phyloP scores from a whole-genome alignment of 2,888 invertebrate species.

The Dilophus febrilis region DNA sequence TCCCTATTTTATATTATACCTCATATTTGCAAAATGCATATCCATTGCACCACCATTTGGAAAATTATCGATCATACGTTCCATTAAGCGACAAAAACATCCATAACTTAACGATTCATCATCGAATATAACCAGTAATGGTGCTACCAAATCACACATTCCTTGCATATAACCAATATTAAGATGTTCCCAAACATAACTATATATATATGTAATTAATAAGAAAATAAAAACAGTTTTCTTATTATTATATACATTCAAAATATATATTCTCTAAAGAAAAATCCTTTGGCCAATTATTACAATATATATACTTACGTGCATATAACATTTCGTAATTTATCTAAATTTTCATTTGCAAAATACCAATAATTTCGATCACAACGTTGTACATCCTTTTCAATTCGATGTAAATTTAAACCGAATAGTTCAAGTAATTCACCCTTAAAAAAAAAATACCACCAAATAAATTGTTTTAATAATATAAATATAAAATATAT shows the following conservation, averaged over 20 bases:
- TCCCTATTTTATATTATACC: too few species aligned
- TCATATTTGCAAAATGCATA: slow-evolving; percentile 88
- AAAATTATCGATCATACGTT: slow-evolving; percentile 79
- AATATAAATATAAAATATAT: background rate
- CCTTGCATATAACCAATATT: slow-evolving; percentile 94
- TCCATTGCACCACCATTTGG: slow-evolving; percentile 91
- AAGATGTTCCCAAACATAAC: slow-evolving; percentile 93
- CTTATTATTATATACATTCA: too few species aligned
- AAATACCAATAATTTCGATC: slow-evolving; percentile 92
- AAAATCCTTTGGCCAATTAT: background rate
- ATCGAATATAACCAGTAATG: slow-evolving; percentile 77
- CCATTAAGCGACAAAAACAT: slow-evolving; percentile 82
- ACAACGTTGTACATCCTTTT: slow-evolving; percentile 91
- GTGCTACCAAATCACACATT: slow-evolving; percentile 93
- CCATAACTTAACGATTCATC: slow-evolving; percentile 85
- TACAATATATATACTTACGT: slow-evolving; percentile 44
- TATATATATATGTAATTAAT: too few species aligned
- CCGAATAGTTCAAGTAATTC: slow-evolving; percentile 74
- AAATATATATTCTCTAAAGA: background rate
- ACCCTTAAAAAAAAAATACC: slow-evolving; percentile 37
- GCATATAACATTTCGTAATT: slow-evolving; percentile 88
- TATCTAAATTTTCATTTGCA: slow-evolving; percentile 74
- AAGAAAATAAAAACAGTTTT: too few species aligned
- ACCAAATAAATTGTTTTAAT: too few species aligned
- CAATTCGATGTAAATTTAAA: slow-evolving; percentile 81